Evolutionary conservation across 1,140 invertebrate genomes (phyloP).

Genomic region (Neoseiulus cucumeris): DNA sequence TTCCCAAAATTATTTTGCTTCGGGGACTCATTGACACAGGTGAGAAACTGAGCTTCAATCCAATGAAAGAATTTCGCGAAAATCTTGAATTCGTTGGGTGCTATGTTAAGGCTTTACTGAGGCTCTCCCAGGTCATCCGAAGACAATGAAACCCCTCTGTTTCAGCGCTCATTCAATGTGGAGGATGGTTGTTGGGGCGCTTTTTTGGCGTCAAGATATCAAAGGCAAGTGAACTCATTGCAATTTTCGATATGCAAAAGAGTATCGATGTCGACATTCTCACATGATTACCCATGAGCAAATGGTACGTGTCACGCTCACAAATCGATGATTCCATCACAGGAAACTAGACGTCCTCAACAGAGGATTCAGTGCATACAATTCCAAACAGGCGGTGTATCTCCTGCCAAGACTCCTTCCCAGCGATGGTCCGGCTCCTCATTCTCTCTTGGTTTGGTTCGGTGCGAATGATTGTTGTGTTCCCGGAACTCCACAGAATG

Average conservation of each 20-base stretch:
- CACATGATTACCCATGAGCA: not conserved
- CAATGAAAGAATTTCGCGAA: not conserved
- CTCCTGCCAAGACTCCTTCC: not conserved
- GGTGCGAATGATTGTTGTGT: not conserved
- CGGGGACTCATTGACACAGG: slow-evolving; percentile 1
- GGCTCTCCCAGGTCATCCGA: not conserved
- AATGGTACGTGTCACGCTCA: not conserved
- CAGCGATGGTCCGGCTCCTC: not conserved
- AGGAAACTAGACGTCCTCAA: not conserved
- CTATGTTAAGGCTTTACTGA: not conserved
- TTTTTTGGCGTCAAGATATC: not conserved
- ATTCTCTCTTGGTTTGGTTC: not conserved
- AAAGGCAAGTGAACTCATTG: not conserved
- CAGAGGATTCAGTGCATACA: slow-evolving; percentile 5
- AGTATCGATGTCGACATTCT: not conserved
- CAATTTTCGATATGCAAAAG: not conserved
- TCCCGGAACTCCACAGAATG: not conserved
- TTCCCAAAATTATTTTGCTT: not conserved
- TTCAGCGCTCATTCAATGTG: not conserved
- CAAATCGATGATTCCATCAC: not conserved
- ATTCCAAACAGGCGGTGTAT: not conserved
- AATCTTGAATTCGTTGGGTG: not conserved
- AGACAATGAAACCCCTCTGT: too few species aligned
- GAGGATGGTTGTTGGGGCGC: not conserved
- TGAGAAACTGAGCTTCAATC: not conserved